Evolutionary conservation across 2,888 invertebrate genomes (phyloP), one percentile per base, ranked within the genome.

Genomic region (Exocentrus adspersus): DNA sequence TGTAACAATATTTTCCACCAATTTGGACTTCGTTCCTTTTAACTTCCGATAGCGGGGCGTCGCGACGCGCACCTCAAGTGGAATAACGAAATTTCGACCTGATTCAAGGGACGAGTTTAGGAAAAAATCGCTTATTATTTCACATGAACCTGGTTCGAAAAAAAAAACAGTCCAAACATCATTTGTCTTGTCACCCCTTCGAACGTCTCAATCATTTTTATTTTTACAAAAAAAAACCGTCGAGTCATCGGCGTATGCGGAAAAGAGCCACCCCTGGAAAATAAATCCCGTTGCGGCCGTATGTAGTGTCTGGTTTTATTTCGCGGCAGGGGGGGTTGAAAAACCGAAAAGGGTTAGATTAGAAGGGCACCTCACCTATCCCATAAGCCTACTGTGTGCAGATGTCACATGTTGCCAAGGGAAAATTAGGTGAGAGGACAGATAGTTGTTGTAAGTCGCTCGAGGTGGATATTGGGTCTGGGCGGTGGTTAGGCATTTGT

Each of bases 251-350:
- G 24, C 71, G 69, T 72, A 74, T n/a, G 67, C 69, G 67, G 73
- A 71, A n/a, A n/a, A n/a, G n/a, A 78, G 80, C 79, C 81, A 79
- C 81, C 81, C 80, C 75, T 76, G 80, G 81, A 81, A 81, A 81
- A 81, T 82, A 82, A 82, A 81, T 82, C 78, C 75, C 77, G 81
- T 78, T 82, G 82, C 70, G 82, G 82, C 80, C 77, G 77, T 79
- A 80, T 81, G 76, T 81, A 81, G 82, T 81, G 80, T 81, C 77
- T 74, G 77, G 78, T 75, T 78, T 79, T 80, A 80, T 80, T 79
- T 64, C 58, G 52, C 20, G 45, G 48, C 67, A 46, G 64, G 62
- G 66, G 69, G 71, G 69, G 67, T 58, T 64, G 43, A 51, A 63
- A 58, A 51, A 62, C 60, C 56, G 58, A 60, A 68, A 71, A 71